Conservation (phyloP, 1,140 invertebrate species). For the Papilio machaon region DNA sequence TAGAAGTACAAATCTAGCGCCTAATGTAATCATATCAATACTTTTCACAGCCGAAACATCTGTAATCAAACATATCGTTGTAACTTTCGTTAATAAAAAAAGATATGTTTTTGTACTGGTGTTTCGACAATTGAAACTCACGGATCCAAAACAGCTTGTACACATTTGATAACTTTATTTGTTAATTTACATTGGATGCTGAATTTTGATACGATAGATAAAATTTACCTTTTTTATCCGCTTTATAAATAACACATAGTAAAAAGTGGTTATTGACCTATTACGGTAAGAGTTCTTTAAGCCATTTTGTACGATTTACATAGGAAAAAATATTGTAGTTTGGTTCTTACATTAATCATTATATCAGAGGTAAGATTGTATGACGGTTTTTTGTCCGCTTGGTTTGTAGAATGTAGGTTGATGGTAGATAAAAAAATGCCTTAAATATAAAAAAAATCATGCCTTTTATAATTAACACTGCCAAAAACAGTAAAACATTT, state of each 20-base stretch:
- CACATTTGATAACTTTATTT: background rate
- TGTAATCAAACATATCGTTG: background rate
- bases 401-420: background rate
- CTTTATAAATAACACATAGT: background rate
- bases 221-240: background rate
- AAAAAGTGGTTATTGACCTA: background rate
- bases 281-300: background rate
- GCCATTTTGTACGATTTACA: conserved; percentile 4
- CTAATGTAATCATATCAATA: background rate
- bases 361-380: background rate
- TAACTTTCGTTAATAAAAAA: background rate
- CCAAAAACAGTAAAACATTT: background rate
- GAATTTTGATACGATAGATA: background rate
- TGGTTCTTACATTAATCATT: background rate
- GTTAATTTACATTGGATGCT: background rate
- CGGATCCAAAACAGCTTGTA: background rate
- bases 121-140: background rate
- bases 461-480: background rate
- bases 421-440: background rate
- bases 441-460: background rate
- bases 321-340: background rate
- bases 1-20: background rate
- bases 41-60: background rate
- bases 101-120: background rate
- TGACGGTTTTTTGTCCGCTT: background rate